These are phyloP conservation scores for Thamnophis sirtalis DNA, from an alignment of 2,113 vertebrate species.

Conservation along the genomic window DNA sequence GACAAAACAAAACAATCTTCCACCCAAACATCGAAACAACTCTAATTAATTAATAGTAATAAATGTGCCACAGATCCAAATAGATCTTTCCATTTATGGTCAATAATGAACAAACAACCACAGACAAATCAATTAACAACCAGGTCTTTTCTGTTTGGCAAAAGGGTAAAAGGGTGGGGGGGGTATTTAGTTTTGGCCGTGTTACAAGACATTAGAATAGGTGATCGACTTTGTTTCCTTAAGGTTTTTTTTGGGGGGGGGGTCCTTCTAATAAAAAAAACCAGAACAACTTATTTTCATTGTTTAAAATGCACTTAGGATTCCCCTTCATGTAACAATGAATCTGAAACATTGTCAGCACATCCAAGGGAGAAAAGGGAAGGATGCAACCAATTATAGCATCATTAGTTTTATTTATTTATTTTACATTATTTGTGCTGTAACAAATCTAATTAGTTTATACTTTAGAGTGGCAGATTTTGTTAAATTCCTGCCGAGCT, in stretches of 20 bases:
- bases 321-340: not conserved
- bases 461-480: conserved; percentile 42
- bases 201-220: not conserved
- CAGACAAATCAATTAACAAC: not conserved
- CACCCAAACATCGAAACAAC: not conserved
- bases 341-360: not conserved
- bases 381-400: conserved; percentile 24
- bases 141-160: not conserved
- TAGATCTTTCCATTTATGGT: not conserved
- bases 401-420: conserved; percentile 16
- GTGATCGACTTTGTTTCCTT: not conserved
- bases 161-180: not conserved
- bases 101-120: not conserved
- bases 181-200: not conserved
- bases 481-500: conserved; percentile 40
- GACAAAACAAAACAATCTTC: not conserved
- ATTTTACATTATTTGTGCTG: conserved; percentile 27
- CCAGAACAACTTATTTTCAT: not conserved
- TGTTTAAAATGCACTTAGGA: not conserved
- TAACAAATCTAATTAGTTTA: conserved; percentile 29
- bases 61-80: not conserved
- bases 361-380: conserved; percentile 4
- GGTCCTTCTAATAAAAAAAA: not conserved
- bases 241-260: not conserved
- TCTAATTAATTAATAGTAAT: not conserved